Percentiles rank a stretch among this genome's conserved stretches.
Conservation (phyloP, 2,797 vertebrate species). For the Myripristis jacobus region DNA sequence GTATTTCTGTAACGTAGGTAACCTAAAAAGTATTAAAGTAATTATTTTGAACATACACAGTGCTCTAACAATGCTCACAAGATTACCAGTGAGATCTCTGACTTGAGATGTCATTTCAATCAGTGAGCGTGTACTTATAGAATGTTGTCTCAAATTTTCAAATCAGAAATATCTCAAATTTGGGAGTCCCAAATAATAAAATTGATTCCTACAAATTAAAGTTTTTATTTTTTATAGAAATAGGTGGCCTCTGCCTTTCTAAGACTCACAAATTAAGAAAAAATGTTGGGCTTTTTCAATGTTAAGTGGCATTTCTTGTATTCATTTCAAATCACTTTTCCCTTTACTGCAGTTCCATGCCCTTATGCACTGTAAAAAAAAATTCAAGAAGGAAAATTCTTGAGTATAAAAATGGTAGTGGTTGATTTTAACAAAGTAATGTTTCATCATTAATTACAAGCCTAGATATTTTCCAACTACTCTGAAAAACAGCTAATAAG, state of each 20-base stretch:
- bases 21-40: not conserved
- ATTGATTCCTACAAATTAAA: not conserved
- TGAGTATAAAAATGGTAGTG: not conserved
- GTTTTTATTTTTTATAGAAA: conserved; percentile 26
- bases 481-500: conserved; percentile 50
- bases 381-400: conserved; percentile 10
- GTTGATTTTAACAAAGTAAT: conserved; percentile 21
- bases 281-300: not conserved
- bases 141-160: conserved; percentile 6
- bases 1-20: conserved; percentile 14
- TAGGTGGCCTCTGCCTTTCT: too few relatives aligned
- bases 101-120: not conserved
- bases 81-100: conserved; percentile 4
- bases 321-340: conserved; percentile 15
- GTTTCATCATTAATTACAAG: conserved; percentile 19
- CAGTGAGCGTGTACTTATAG: not conserved
- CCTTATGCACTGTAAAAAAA: not conserved
- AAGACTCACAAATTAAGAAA: not conserved
- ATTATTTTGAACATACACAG: not conserved
- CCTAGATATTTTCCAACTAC: conserved; percentile 46
- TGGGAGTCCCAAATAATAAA: conserved; percentile 4
- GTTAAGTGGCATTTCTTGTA: not conserved
- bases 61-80: not conserved
- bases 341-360: not conserved
- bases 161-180: not conserved